Base-by-base conservation (phyloP, 1,140 invertebrate genomes). In the Neotoxoptera formosana region DNA sequence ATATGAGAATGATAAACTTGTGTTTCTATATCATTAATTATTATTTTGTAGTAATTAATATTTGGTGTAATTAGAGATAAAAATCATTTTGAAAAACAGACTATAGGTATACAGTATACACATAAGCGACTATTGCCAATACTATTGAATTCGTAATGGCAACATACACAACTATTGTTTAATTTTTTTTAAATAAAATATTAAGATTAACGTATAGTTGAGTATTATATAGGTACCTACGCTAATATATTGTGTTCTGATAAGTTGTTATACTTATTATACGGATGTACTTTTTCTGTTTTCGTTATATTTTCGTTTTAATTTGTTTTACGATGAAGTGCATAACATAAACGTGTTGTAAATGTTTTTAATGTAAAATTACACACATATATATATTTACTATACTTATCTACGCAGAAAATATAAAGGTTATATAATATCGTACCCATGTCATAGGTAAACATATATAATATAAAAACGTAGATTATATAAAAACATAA, bases 41-140 rank as follows among this genome's bases (percentile, higher is more conserved):
- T 89, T 89, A 36, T 89, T 89, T 56, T 56, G 51, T 89, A 36
- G 4, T 89, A 56, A 89, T 89, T 89, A 53, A 89, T 89, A 56
- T 89, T 51, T 89, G 21, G 47, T 51, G 34, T 21, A 41, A 25
- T 41, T 56, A 8, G 21, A 51, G 88, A 89, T 89, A 89, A 89
- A 51, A 25, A 14, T 36, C n/a, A 48, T 48, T 48, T 88, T 21
- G 7, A 88, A 48, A 88, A 21, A 48, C n/a, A 48, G 14, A 76
- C 60, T 76, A 23, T n/a, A n/a, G n/a, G n/a, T n/a, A n/a, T n/a
- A n/a, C n/a, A n/a, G n/a, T n/a, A n/a, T 21, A 7, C 21, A n/a
- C 17, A 34, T 7, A 67, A 6, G 30, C 14, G 60, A 76, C 17
- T 76, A 76, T 67, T 67, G 3, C 60, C 60, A 67, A 67, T 67